phyloP scores from a whole-genome alignment of 2,113 vertebrate species.

The Callopanchax toddi region DNA sequence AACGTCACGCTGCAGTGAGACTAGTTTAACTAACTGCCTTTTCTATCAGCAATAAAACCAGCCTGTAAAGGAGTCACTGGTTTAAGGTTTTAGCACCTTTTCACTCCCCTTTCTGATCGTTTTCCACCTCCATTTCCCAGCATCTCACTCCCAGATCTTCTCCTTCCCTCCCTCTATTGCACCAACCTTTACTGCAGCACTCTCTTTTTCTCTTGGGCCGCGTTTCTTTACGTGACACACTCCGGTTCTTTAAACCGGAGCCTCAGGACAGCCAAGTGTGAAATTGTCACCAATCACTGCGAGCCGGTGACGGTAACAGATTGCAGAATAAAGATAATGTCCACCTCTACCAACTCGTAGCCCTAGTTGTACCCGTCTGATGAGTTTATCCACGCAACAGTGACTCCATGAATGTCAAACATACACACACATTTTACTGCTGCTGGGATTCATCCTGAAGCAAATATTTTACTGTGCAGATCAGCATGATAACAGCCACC shows the following conservation, averaged over 20 bases:
- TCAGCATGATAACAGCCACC: constrained; percentile 2
- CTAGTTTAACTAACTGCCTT: constrained; percentile 5
- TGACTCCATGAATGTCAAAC: constrained; percentile 11
- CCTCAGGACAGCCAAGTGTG: constrained; percentile 63
- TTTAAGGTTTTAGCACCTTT: background rate
- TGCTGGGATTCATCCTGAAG: background rate
- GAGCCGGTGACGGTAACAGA: constrained; percentile 47
- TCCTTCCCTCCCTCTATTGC: background rate
- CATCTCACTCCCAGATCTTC: background rate
- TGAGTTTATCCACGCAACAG: constrained; percentile 27
- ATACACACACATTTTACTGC: constrained; percentile 31
- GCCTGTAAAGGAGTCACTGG: constrained; percentile 1
- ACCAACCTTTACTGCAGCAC: constrained; percentile 20
- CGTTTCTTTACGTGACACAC: constrained; percentile 11
- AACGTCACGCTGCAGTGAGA: constrained; percentile 6
- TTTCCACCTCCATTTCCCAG: background rate
- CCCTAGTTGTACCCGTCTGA: constrained; percentile 27
- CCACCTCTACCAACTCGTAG: constrained; percentile 13
- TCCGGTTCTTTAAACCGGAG: constrained; percentile 29
- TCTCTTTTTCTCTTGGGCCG: constrained; percentile 2
- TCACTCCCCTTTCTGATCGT: background rate
- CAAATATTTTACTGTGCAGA: constrained; percentile 21
- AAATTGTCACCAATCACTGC: constrained; percentile 58
- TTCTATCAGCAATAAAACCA: constrained; percentile 47
- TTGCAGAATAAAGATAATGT: constrained; percentile 58